phyloP scores from a whole-genome alignment of 2,888 invertebrate genomes.

The Drosophila eohydei region DNA sequence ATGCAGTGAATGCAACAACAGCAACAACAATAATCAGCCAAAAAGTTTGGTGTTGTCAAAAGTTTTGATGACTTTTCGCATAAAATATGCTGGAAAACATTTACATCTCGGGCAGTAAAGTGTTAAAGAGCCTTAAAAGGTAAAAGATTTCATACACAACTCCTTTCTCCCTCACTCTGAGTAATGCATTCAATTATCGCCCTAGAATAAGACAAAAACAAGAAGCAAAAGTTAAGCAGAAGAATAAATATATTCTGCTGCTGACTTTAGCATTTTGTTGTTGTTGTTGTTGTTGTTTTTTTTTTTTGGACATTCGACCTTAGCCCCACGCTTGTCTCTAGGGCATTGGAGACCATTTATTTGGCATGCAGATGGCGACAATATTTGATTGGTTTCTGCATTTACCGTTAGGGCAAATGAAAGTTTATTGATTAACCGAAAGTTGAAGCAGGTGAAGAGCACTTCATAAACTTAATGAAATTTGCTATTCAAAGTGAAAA shows the following conservation, averaged over 20 bases:
- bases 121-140: slow-evolving; percentile 69
- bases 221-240: slow-evolving; percentile 1
- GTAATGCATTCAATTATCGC: slow-evolving; percentile 73
- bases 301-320: slow-evolving; percentile 13
- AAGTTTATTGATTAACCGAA: slow-evolving; percentile 37
- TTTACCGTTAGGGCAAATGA: slow-evolving; percentile 20
- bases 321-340: slow-evolving; percentile 7
- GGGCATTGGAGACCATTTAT: slow-evolving; percentile 27
- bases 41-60: slow-evolving; percentile 59
- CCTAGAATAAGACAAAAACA: slow-evolving; percentile 13
- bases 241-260: slow-evolving; percentile 16
- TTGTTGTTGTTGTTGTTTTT: neutral
- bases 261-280: slow-evolving; percentile 18
- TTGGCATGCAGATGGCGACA: slow-evolving; percentile 47
- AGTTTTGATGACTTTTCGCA: slow-evolving; percentile 64
- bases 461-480: slow-evolving; percentile 30
- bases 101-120: slow-evolving; percentile 62
- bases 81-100: slow-evolving; percentile 72
- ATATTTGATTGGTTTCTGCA: slow-evolving; percentile 49
- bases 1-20: slow-evolving; percentile 48
- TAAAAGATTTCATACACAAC: slow-evolving; percentile 37
- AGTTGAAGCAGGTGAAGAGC: slow-evolving; percentile 14
- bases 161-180: slow-evolving; percentile 28
- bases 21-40: slow-evolving; percentile 15
- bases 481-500: slow-evolving; percentile 8